These are phyloP conservation scores for Rana temporaria DNA, from an alignment of 2,113 vertebrate genomes.

Conservation along the genomic window DNA sequence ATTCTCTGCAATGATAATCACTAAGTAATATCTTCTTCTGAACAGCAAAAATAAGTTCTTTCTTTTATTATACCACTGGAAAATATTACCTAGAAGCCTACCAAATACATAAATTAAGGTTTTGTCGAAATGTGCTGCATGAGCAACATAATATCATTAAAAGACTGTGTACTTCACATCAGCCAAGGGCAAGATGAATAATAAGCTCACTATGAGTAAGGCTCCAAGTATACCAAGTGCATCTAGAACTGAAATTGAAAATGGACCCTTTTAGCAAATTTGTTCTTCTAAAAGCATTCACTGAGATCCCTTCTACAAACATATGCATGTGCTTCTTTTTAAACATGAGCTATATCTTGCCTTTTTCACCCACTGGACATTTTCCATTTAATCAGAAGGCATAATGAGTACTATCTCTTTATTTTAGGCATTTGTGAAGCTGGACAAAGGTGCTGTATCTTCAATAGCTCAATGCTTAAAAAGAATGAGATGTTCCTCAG, in stretches of 20 bases:
- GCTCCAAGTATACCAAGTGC: neutral
- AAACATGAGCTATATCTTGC: neutral
- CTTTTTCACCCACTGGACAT: conserved; percentile 30
- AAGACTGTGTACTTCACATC: neutral
- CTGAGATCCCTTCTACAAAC: neutral
- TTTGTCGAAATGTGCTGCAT: neutral
- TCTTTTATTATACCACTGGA: too few relatives aligned
- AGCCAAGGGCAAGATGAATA: neutral
- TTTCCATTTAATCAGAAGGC: conserved; percentile 42
- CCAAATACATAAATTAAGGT: too few relatives aligned
- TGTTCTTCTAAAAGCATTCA: neutral
- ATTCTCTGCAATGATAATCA: too few relatives aligned
- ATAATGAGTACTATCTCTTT: conserved; percentile 51
- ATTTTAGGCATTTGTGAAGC: conserved; percentile 55
- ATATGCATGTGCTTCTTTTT: conserved; percentile 16
- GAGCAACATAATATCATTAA: too few relatives aligned
- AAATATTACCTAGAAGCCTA: too few relatives aligned
- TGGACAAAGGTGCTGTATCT: conserved; percentile 35
- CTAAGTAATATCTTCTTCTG: too few relatives aligned
- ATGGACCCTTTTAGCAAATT: neutral
- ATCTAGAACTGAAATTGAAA: conserved; percentile 7
- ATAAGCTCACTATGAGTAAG: neutral
- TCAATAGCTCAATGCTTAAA: conserved; percentile 35
- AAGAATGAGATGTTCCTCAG: conserved; percentile 51
- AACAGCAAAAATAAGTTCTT: too few relatives aligned